Evolutionary conservation across 1,140 invertebrate genomes (phyloP).

Genomic region (Heliconius himera): DNA sequence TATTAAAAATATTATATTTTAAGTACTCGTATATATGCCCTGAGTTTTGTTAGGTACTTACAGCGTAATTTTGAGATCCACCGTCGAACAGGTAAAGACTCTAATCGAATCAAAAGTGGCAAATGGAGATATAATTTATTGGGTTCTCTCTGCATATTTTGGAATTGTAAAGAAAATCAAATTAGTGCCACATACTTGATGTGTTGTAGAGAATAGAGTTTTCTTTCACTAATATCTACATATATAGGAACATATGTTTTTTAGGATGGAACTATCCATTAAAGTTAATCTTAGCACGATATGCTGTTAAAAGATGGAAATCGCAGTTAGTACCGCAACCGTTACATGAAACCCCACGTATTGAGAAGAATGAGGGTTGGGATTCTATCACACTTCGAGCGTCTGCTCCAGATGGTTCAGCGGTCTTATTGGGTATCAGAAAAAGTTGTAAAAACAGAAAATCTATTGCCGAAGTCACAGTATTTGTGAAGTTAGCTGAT

Average conservation of each 20-base stretch:
- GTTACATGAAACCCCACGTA: conserved; percentile 49
- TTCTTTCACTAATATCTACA: too few species aligned
- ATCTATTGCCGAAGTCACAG: conserved; percentile 67
- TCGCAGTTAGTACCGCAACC: conserved; percentile 34
- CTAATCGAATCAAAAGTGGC: too few species aligned
- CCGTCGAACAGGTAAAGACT: too few species aligned
- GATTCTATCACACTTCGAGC: conserved; percentile 69
- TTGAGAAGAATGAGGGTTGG: conserved; percentile 52
- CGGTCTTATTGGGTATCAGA: conserved; percentile 70
- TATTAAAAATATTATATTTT: too few species aligned
- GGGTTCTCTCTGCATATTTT: too few species aligned
- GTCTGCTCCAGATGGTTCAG: conserved; percentile 69
- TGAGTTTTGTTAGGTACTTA: too few species aligned
- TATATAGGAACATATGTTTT: conserved; percentile 10
- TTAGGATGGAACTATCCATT: conserved; percentile 75
- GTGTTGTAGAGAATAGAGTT: too few species aligned
- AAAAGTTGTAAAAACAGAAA: conserved; percentile 53
- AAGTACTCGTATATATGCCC: too few species aligned
- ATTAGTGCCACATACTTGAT: too few species aligned
- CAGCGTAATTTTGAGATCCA: too few species aligned
- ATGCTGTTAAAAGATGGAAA: conserved; percentile 67
- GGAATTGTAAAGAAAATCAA: too few species aligned
- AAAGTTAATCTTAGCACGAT: conserved; percentile 63
- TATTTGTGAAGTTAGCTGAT: conserved; percentile 76
- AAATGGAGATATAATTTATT: too few species aligned